phyloP scores from a whole-genome alignment of 1,140 invertebrate species.

The Cepaea nemoralis region DNA sequence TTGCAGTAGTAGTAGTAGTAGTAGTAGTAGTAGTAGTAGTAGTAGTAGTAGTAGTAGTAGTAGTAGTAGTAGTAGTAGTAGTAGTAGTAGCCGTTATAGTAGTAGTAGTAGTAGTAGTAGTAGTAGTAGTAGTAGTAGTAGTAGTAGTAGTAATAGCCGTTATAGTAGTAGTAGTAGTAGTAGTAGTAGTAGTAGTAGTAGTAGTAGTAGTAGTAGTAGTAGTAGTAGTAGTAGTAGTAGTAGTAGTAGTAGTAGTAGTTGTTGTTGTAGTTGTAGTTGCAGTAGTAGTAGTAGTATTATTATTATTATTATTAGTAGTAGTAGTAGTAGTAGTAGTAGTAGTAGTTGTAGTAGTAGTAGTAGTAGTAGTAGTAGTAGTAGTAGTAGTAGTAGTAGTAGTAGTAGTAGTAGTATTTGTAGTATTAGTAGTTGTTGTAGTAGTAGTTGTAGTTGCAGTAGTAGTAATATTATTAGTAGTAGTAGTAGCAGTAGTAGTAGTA shows the following conservation, averaged over 20 bases:
- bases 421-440: too few species aligned
- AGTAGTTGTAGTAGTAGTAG: conserved; percentile 14
- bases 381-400: conserved; percentile 10
- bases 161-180: not conserved
- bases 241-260: not conserved
- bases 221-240: too few species aligned
- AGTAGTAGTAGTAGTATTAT: too few species aligned
- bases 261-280: not conserved
- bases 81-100: too few species aligned
- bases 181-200: not conserved
- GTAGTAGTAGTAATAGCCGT: not conserved
- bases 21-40: not conserved
- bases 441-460: too few species aligned
- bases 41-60: conserved; percentile 13
- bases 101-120: conserved; percentile 2
- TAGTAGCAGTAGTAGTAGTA: conserved; percentile 4
- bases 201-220: conserved; percentile 3
- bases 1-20: conserved; percentile 25
- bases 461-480: too few species aligned
- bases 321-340: conserved; percentile 18
- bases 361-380: not conserved
- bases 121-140: not conserved
- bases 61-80: too few species aligned
- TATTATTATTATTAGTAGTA: too few species aligned
- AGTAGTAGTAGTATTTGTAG: too few species aligned